phyloP scores from a whole-genome alignment of 2,797 vertebrate species.

The Enteromius radiatus region DNA sequence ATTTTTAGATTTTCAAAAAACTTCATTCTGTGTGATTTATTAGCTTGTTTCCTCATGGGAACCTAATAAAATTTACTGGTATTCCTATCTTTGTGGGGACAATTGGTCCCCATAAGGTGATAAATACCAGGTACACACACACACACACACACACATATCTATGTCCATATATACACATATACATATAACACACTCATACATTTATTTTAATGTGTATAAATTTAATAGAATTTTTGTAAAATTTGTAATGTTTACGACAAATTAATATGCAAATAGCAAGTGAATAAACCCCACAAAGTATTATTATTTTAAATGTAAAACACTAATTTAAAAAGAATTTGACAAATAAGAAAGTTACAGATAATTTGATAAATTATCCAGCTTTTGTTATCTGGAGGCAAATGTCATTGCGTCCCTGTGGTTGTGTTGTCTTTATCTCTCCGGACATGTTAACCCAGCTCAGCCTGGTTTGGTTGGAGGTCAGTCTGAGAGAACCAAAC shows the following conservation, averaged over 20 bases:
- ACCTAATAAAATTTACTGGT: too few species aligned
- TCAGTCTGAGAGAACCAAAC: conserved; percentile 8
- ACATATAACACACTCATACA: neutral
- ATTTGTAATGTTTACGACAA: neutral
- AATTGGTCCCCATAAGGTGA: too few species aligned
- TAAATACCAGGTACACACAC: too few species aligned
- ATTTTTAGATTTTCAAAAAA: too few species aligned
- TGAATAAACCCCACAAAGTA: neutral
- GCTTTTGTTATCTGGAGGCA: neutral
- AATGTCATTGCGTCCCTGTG: neutral
- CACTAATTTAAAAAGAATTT: neutral
- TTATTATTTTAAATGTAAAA: neutral
- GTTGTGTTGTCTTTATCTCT: neutral
- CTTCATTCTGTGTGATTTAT: too few species aligned
- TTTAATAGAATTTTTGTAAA: neutral
- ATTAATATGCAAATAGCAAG: neutral
- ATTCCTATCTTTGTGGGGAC: too few species aligned
- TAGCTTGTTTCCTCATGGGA: too few species aligned
- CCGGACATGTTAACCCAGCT: neutral
- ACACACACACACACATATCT: neutral
- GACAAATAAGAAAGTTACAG: neutral
- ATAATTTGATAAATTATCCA: neutral
- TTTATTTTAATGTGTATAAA: neutral
- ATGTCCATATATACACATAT: too few species aligned
- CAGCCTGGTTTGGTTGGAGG: neutral